Evolutionary conservation across 1,140 invertebrate species (phyloP).

Genomic region (Drosophila santomea): DNA sequence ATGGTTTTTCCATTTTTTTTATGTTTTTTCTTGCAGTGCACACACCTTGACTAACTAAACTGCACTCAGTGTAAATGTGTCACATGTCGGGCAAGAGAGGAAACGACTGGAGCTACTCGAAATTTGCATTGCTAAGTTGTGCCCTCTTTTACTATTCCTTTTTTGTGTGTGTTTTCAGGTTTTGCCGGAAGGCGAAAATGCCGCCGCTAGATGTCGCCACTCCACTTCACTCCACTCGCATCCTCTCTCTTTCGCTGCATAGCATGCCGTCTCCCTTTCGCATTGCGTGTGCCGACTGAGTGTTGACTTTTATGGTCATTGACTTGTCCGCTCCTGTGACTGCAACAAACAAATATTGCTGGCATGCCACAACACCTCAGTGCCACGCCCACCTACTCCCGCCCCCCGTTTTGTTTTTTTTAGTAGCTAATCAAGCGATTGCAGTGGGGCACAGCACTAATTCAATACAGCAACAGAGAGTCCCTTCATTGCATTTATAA

Average conservation of each 20-base stretch:
- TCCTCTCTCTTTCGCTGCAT: background rate
- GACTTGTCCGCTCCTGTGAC: constrained; percentile 40
- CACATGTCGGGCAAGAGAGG: constrained; percentile 12
- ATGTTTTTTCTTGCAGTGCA: background rate
- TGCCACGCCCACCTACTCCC: background rate
- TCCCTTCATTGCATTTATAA: constrained; percentile 15
- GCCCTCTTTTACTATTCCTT: constrained; percentile 9
- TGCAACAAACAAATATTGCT: constrained; percentile 31
- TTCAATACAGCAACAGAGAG: constrained; percentile 40
- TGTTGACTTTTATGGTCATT: constrained; percentile 65
- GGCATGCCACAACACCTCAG: constrained; percentile 20
- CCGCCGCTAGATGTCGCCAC: constrained; percentile 34
- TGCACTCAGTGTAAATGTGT: constrained; percentile 27
- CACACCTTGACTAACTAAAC: constrained; percentile 18
- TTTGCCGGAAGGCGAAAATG: constrained; percentile 51
- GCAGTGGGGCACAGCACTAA: constrained; percentile 40
- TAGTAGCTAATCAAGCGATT: constrained; percentile 58
- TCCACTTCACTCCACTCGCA: background rate
- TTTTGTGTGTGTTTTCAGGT: constrained; percentile 20
- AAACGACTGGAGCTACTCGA: constrained; percentile 27
- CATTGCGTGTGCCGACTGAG: constrained; percentile 44
- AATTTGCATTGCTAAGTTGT: constrained; percentile 55
- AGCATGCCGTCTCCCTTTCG: constrained; percentile 1
- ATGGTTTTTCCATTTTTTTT: no score
- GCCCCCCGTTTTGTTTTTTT: background rate